Base-by-base conservation (phyloP, 2,888 invertebrate species). In the Melolontha melolontha region DNA sequence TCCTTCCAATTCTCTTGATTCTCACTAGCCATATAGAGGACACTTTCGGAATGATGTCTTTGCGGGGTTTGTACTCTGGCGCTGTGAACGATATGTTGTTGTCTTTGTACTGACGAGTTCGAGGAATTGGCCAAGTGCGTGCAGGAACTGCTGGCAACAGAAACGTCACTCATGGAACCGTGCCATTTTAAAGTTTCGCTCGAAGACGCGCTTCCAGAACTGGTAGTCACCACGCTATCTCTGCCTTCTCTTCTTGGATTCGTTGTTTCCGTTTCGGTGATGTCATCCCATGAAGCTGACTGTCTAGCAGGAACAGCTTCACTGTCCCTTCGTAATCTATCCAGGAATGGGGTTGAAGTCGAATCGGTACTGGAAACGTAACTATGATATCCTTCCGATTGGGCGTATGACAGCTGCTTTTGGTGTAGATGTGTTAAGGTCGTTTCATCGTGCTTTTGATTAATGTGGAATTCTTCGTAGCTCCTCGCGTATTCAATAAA, bases 121-220 rank as follows among this genome's bases (percentile, higher is more conserved):
- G 85, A 83, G 14, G 83, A 83, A 73, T 83, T 85, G 82, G 82
- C 74, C 72, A 78, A 83, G 83, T 82, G 86, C 77, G 80, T 86
- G 82, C 78, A 86, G 80, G 79, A 84, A 80, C 86, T 86, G 74
- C 88, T 88, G 51, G 87, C 86, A 70, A 89, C 87, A 66, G 90
- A 90, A 50, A 92, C 88, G 79, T 92, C 92, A 82, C 90, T 91
- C 84, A 90, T 88, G 5, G 91, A 91, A 49, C 91, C 91, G 77
- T 92, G 89, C 92, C 92, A 92, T 82, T 92, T 93, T 6, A 92
- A 84, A 1, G 93, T 92, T 79, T 93, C 93, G 77, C 91, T 91
- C 63, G 91, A 91, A 39, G 88, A 88, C n/a, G 87, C 88, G 75
- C 88, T 88, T 7, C 86, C 85, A 51, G 87, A 87, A 76, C 86